A percentile compares a stretch with the other conserved stretches of the same genome.
phyloP scores from a whole-genome alignment of 2,888 invertebrate species.

The Drosophila parthenogenetica region DNA sequence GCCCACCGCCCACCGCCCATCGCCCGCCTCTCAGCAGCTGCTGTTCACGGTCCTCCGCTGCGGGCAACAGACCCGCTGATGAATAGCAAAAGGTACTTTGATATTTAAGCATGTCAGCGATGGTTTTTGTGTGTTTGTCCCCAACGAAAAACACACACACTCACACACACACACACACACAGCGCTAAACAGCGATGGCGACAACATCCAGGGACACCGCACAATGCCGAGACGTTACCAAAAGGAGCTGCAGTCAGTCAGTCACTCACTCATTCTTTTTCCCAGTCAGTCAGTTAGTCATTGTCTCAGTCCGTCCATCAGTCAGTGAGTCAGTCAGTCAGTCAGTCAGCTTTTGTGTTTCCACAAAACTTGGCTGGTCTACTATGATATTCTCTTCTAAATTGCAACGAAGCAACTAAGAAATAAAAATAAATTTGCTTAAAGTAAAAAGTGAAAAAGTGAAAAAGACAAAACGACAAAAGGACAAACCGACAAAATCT shows the following conservation, averaged over 20 bases:
- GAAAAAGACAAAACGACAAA: too few species aligned
- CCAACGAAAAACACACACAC: slow-evolving; percentile 17
- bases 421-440: slow-evolving; percentile 17
- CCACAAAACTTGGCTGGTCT: not conserved
- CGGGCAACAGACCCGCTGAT: slow-evolving; percentile 47
- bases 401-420: slow-evolving; percentile 3
- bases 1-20: not conserved
- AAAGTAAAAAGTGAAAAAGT: not conserved
- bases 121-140: slow-evolving; percentile 30
- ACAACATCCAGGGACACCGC: slow-evolving; percentile 56
- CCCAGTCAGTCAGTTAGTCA: slow-evolving; percentile 8
- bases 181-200: slow-evolving; percentile 6
- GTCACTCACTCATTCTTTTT: slow-evolving; percentile 22
- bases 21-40: not conserved
- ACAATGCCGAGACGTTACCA: slow-evolving; percentile 43
- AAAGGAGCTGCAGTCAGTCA: slow-evolving; percentile 41
- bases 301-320: slow-evolving; percentile 10
- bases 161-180: not conserved
- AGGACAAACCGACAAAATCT: slow-evolving; percentile 8
- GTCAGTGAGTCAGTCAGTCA: slow-evolving; percentile 10
- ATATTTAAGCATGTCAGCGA: slow-evolving; percentile 77
- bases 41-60: slow-evolving; percentile 1
- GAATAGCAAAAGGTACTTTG: slow-evolving; percentile 73
- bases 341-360: slow-evolving; percentile 19
- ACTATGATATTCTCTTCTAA: slow-evolving; percentile 23